Conservation (phyloP, 2,888 invertebrate genomes). For the Dicranocentrus wangi region DNA sequence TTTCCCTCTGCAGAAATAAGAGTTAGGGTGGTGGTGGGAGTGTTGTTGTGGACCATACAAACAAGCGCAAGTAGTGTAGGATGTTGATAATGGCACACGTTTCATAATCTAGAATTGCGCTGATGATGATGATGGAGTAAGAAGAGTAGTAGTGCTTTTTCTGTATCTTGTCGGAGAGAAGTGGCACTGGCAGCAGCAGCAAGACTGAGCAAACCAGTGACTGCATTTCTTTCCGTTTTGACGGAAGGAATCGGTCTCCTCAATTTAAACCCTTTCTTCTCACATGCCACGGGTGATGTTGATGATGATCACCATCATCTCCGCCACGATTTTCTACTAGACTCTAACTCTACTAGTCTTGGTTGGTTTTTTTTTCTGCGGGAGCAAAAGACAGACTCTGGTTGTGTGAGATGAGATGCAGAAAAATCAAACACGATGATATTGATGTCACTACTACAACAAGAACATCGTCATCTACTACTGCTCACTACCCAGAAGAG, state of each 20-base stretch:
- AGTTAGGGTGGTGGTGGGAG: conserved; percentile 11
- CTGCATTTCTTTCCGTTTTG: conserved; percentile 20
- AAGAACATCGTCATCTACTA: neutral
- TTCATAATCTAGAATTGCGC: conserved; percentile 15
- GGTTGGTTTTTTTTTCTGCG: too few relatives aligned
- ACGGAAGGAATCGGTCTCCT: conserved; percentile 11
- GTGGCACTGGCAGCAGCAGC: neutral
- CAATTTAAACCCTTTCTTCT: conserved; percentile 9
- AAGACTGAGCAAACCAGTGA: neutral
- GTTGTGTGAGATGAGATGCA: neutral
- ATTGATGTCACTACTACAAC: neutral
- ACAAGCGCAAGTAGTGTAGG: neutral
- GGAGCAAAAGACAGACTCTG: too few relatives aligned
- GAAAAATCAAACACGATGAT: neutral
- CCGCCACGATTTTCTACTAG: too few relatives aligned
- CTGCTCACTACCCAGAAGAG: neutral
- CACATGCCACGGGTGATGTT: neutral
- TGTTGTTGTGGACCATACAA: neutral
- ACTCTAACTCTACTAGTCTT: too few relatives aligned
- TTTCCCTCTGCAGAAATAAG: conserved; percentile 52
- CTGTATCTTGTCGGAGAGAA: neutral
- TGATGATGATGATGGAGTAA: neutral
- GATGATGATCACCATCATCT: too few relatives aligned
- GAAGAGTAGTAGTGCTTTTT: neutral
- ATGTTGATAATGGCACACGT: conserved; percentile 5